Conservation (phyloP, 2,113 vertebrate species). For the Charadrius vociferus region DNA sequence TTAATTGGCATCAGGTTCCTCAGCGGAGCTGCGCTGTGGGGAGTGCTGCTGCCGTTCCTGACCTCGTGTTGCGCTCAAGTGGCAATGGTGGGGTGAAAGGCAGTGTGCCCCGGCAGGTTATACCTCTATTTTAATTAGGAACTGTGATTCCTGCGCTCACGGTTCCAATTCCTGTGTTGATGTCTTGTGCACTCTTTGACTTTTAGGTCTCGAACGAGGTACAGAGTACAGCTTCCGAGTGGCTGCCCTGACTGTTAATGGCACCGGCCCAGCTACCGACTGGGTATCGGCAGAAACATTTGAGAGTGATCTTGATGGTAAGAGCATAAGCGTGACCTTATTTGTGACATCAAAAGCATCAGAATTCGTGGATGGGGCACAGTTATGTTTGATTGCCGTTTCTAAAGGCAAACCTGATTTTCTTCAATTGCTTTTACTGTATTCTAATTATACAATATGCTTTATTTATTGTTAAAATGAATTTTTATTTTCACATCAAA, state of each 20-base stretch:
- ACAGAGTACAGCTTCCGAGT: constrained; percentile 94
- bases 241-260: constrained; percentile 90
- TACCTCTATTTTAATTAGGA: not conserved
- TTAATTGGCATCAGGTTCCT: not conserved
- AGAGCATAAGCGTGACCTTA: not conserved
- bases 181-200: not conserved
- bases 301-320: constrained; percentile 96
- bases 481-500: not conserved
- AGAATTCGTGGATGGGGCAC: not conserved
- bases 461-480: not conserved
- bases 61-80: not conserved
- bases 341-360: not conserved
- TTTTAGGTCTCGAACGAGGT: constrained; percentile 88
- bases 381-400: not conserved
- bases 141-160: not conserved
- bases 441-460: fast-evolving
- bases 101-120: not conserved
- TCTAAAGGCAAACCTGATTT: not conserved
- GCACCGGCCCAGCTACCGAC: constrained; percentile 90
- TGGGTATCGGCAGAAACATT: constrained; percentile 93
- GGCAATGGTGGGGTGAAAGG: not conserved
- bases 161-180: not conserved
- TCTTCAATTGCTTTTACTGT: not conserved
- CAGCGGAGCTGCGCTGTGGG: too few species aligned
- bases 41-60: not conserved